These are phyloP conservation scores for Zhuqinia jingwanae DNA, from an alignment of 2,888 invertebrate species.

Conservation along the genomic window DNA sequence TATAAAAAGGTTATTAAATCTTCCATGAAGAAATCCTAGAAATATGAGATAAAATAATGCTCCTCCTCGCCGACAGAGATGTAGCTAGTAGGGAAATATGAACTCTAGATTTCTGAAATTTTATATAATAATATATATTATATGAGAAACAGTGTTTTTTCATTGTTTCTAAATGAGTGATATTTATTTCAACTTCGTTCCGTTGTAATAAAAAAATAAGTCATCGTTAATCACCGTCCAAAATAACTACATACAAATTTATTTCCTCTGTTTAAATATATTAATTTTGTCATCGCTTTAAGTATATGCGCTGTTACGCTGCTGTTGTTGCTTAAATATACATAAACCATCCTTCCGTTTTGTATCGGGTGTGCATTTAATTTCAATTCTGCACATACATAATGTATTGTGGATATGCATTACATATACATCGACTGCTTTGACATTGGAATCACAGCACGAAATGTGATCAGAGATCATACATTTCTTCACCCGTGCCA, in stretches of 20 bases:
- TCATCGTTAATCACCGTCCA: constrained; percentile 50
- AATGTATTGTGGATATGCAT: too few relatives aligned
- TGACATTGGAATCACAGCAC: too few relatives aligned
- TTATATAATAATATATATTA: constrained; percentile 54
- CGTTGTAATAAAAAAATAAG: constrained; percentile 71
- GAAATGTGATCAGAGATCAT: too few relatives aligned
- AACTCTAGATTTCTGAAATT: constrained; percentile 58
- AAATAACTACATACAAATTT: neutral
- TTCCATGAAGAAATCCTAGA: constrained; percentile 51
- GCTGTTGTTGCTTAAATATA: too few relatives aligned
- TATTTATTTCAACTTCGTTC: constrained; percentile 72
- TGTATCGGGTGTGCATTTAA: too few relatives aligned
- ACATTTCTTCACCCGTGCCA: too few relatives aligned
- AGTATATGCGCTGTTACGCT: too few relatives aligned
- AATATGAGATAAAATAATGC: constrained; percentile 49
- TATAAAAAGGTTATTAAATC: constrained; percentile 52
- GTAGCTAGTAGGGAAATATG: constrained; percentile 49
- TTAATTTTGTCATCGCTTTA: too few relatives aligned
- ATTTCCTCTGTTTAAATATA: neutral
- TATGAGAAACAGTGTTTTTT: constrained; percentile 42
- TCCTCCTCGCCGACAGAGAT: constrained; percentile 60
- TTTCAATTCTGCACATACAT: too few relatives aligned
- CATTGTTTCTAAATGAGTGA: constrained; percentile 68
- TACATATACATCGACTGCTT: too few relatives aligned
- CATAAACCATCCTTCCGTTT: too few relatives aligned